phyloP scores from a whole-genome alignment of 35 echinoderm and acorn worm genomes.

The Nesometra sesokonis region DNA sequence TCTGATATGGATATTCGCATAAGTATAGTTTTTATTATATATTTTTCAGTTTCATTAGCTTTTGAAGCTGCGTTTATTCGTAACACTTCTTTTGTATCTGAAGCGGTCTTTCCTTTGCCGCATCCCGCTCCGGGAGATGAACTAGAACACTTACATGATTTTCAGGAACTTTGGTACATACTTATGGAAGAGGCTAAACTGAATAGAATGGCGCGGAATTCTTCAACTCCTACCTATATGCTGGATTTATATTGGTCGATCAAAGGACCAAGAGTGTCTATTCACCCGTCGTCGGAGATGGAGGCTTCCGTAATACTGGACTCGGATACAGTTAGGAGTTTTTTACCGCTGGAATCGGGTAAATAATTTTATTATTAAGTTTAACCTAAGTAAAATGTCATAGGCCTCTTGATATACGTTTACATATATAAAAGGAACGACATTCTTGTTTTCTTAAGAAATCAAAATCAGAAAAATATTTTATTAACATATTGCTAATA shows the following conservation, averaged over 20 bases:
- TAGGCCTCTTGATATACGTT: no score
- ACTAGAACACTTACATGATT: not conserved
- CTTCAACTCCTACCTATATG: not conserved
- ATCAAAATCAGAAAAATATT: no score
- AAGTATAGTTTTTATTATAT: not conserved
- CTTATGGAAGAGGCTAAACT: not conserved
- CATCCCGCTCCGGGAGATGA: not conserved
- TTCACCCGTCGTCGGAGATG: not conserved
- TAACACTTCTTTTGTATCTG: not conserved
- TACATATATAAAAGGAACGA: no score
- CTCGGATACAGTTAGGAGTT: not conserved
- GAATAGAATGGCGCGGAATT: not conserved
- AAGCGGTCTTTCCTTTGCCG: not conserved
- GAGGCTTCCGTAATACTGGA: not conserved
- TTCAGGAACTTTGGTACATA: not conserved
- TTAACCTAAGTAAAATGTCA: no score
- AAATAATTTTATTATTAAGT: not conserved
- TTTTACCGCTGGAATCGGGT: not conserved
- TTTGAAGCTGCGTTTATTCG: not conserved
- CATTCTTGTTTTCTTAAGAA: no score
- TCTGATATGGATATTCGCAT: no score
- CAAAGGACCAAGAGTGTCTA: not conserved
- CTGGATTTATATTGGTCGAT: not conserved
- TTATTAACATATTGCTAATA: no score
- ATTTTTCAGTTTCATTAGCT: not conserved